Evolutionary conservation across 37 sponge, comb jelly and placozoan species (phyloP).

Genomic region (Halichondria panicea): DNA sequence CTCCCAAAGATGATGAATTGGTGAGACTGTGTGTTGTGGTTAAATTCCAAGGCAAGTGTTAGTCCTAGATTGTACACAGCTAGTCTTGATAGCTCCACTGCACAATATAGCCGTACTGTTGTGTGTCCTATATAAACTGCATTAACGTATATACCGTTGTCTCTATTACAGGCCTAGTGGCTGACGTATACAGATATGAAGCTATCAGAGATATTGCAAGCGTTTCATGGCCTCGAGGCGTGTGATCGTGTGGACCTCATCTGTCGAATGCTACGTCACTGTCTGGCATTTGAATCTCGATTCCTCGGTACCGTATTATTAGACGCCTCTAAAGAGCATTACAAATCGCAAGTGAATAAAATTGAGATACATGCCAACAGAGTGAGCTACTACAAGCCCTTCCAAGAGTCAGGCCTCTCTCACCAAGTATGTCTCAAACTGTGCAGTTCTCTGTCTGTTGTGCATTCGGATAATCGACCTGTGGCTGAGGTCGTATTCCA

Average conservation of each 20-base stretch:
- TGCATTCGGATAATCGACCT: slow-evolving; percentile 58
- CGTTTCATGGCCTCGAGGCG: slow-evolving; percentile 60
- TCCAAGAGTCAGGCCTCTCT: slow-evolving; percentile 38
- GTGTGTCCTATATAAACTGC: too few relatives aligned
- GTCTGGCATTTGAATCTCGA: slow-evolving; percentile 54
- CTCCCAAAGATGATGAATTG: too few relatives aligned
- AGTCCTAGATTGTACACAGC: too few relatives aligned
- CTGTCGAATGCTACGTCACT: slow-evolving; percentile 61
- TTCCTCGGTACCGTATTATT: slow-evolving; percentile 61
- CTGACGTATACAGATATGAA: slow-evolving; percentile 37
- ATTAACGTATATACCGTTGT: too few relatives aligned
- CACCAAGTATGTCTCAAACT: slow-evolving; percentile 60
- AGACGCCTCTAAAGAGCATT: slow-evolving; percentile 20
- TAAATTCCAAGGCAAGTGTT: too few relatives aligned
- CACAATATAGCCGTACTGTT: too few relatives aligned
- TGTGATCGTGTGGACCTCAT: slow-evolving; percentile 67
- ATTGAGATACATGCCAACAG: slow-evolving; percentile 50
- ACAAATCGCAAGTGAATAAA: slow-evolving; percentile 26
- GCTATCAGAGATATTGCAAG: slow-evolving; percentile 45
- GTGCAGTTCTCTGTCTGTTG: slow-evolving; percentile 61
- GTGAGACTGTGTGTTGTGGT: too few relatives aligned
- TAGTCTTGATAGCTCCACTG: too few relatives aligned
- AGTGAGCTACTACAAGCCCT: slow-evolving; percentile 39
- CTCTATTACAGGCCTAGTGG: too few relatives aligned
- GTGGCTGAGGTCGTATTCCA: slow-evolving; percentile 60